These are phyloP conservation scores for Hippolais icterina DNA, from an alignment of 2,113 vertebrate genomes.

Conservation along the genomic window DNA sequence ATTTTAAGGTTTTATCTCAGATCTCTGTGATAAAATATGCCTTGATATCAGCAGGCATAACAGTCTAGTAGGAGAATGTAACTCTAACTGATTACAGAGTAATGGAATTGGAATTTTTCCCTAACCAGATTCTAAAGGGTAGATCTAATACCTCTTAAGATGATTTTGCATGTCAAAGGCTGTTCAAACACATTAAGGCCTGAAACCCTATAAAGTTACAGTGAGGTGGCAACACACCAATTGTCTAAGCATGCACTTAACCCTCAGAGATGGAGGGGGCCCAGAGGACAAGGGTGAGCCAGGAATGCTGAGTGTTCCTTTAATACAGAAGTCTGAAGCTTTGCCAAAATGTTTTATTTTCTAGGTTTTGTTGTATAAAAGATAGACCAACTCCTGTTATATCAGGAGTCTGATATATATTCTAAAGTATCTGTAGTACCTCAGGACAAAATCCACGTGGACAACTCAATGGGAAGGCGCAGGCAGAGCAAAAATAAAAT, in stretches of 20 bases:
- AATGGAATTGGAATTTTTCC: neutral
- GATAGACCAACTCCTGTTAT: neutral
- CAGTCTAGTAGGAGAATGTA: neutral
- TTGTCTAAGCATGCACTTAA: neutral
- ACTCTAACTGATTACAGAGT: neutral
- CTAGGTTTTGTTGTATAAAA: neutral
- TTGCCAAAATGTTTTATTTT: neutral
- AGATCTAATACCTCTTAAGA: neutral
- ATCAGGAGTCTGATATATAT: neutral
- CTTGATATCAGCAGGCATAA: neutral
- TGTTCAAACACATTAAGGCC: neutral
- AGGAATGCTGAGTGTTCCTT: neutral
- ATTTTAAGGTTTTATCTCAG: neutral
- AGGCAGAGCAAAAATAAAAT: neutral
- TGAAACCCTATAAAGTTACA: neutral
- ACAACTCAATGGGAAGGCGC: rapidly evolving
- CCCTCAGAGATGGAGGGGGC: neutral
- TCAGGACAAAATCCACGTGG: neutral
- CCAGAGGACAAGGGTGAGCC: neutral
- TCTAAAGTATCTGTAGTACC: neutral
- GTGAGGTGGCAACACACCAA: neutral
- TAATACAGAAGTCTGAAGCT: neutral
- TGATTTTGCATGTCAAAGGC: neutral
- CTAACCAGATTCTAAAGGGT: neutral
- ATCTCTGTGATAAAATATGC: neutral